A percentile compares a stretch with the other conserved stretches of the same genome.
Conservation (phyloP, 2,113 vertebrate genomes). For the Mionectes macconnelli region DNA sequence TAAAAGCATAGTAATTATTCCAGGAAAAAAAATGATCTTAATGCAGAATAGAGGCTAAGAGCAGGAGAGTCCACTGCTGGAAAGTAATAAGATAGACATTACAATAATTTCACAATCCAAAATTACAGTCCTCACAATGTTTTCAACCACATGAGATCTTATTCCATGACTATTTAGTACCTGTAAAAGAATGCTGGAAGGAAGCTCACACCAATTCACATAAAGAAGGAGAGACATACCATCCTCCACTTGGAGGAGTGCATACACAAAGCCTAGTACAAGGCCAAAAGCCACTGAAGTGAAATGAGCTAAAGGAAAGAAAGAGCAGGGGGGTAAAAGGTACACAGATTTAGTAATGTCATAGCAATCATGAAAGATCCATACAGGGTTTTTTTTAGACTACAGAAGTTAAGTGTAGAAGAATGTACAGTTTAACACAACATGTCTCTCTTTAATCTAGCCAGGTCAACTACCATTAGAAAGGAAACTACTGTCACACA, state of each 20-base stretch:
- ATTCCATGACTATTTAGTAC: background rate
- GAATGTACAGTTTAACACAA: background rate
- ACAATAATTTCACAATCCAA: background rate
- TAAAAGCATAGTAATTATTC: background rate
- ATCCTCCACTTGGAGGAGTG: background rate
- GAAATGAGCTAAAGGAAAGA: background rate
- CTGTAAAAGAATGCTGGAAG: background rate
- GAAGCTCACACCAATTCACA: background rate
- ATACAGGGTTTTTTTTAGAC: background rate
- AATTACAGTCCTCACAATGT: background rate
- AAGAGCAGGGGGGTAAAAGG: fast-evolving
- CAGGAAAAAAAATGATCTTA: background rate
- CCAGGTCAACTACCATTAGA: background rate
- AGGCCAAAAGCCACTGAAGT: background rate
- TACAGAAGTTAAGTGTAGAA: background rate
- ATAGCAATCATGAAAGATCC: background rate
- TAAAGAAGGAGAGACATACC: background rate
- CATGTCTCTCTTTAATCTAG: background rate
- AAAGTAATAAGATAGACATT: background rate
- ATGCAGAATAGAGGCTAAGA: background rate
- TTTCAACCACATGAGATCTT: fast-evolving
- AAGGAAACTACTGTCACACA: background rate
- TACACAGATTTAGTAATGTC: background rate
- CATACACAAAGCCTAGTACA: background rate
- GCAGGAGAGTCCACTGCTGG: background rate